Evolutionary conservation across 2,797 vertebrate species (phyloP).

Genomic region (Microhierax caerulescens): DNA sequence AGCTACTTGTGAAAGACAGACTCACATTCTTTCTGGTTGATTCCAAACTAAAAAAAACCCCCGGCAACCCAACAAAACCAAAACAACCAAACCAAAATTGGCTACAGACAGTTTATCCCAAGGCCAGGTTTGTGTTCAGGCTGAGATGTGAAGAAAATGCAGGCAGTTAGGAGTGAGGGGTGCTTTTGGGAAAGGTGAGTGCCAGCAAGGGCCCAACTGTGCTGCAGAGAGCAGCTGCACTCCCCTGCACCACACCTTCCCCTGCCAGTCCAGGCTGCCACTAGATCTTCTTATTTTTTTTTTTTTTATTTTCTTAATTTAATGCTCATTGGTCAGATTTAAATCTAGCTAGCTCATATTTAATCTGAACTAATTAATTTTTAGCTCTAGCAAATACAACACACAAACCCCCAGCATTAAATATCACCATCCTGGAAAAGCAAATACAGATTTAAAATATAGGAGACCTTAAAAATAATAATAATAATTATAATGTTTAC

Average conservation of each 20-base stretch:
- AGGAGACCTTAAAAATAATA: background rate
- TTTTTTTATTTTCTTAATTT: background rate
- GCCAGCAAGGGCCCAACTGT: background rate
- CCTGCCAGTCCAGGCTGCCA: background rate
- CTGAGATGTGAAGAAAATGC: background rate
- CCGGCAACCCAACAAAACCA: no score
- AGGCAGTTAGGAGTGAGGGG: background rate
- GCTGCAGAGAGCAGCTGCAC: background rate
- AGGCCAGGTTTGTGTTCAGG: background rate
- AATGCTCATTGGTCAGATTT: background rate
- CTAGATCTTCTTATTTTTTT: background rate
- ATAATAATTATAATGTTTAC: conserved; percentile 1
- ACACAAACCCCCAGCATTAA: background rate
- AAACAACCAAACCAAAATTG: background rate
- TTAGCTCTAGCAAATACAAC: background rate
- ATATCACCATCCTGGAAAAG: background rate
- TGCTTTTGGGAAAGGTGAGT: background rate
- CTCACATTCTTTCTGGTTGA: background rate
- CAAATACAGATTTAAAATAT: background rate
- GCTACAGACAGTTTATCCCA: background rate
- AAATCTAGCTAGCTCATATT: background rate
- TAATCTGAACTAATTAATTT: background rate
- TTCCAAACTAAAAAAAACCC: background rate
- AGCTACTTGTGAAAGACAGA: conserved; percentile 33
- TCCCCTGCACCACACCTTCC: background rate